These are phyloP conservation scores for Adelphocoris suturalis DNA, from an alignment of 2,888 invertebrate genomes.

Conservation along the genomic window DNA sequence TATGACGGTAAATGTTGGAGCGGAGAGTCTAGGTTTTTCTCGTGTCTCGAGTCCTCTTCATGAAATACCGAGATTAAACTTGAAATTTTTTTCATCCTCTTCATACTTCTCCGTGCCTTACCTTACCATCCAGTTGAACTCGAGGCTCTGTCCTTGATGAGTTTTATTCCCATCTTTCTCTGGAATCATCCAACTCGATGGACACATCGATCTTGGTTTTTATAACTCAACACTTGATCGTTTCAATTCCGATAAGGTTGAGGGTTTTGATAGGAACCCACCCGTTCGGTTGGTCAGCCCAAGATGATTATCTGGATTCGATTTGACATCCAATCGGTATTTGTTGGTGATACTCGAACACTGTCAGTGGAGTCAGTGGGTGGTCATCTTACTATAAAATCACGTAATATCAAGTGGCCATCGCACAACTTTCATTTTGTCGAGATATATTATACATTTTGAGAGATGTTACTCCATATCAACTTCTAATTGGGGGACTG, in stretches of 20 bases:
- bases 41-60: conserved; percentile 2
- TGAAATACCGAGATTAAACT: conserved; percentile 36
- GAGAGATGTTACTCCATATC: background rate
- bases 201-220: background rate
- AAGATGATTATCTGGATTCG: background rate
- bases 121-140: background rate
- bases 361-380: background rate
- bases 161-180: background rate
- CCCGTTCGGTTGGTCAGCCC: background rate
- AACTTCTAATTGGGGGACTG: too few species aligned
- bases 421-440: background rate
- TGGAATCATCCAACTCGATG: background rate
- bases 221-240: background rate
- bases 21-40: conserved; percentile 27
- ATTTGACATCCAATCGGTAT: conserved; percentile 12
- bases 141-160: conserved; percentile 2
- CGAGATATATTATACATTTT: background rate
- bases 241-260: background rate
- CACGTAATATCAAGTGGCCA: background rate
- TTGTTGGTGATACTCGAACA: background rate
- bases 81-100: conserved; percentile 20
- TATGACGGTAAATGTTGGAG: conserved; percentile 47
- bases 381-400: background rate
- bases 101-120: conserved; percentile 28
- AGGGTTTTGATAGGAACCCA: background rate